These are phyloP conservation scores for Troides helena DNA, from an alignment of 2,888 invertebrate species.

Conservation along the genomic window DNA sequence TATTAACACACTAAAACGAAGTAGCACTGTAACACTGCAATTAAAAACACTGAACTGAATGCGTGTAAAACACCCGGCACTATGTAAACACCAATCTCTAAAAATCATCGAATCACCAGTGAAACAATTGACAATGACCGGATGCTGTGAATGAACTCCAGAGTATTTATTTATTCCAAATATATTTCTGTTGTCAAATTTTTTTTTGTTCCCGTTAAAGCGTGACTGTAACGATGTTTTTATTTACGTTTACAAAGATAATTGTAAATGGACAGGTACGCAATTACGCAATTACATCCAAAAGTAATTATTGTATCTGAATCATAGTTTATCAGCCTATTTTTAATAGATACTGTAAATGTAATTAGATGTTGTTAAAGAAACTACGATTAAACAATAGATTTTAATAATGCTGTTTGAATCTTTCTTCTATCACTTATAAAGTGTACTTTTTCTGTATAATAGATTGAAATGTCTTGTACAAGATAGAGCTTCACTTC, in stretches of 20 bases:
- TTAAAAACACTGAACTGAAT: background rate
- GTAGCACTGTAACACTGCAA: background rate
- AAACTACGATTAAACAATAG: background rate
- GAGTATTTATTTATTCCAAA: constrained; percentile 29
- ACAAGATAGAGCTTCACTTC: too few species aligned
- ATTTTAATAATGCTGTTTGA: background rate
- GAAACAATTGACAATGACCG: constrained; percentile 50
- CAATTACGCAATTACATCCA: background rate
- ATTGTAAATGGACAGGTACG: background rate
- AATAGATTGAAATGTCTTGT: too few species aligned
- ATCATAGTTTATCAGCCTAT: too few species aligned
- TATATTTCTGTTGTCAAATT: constrained; percentile 30
- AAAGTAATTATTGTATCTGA: too few species aligned
- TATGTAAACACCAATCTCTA: constrained; percentile 2
- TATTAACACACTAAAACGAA: background rate
- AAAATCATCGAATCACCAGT: constrained; percentile 14
- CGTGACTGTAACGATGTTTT: background rate
- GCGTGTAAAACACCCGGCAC: background rate
- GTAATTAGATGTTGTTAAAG: background rate
- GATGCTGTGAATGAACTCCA: constrained; percentile 38
- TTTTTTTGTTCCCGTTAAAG: constrained; percentile 27
- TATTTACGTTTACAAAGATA: background rate
- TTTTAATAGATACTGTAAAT: background rate
- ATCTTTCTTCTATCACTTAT: background rate
- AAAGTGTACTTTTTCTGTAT: too few species aligned